These are phyloP conservation scores for Musca domestica DNA, from an alignment of 1,140 invertebrate species.

Conservation along the genomic window DNA sequence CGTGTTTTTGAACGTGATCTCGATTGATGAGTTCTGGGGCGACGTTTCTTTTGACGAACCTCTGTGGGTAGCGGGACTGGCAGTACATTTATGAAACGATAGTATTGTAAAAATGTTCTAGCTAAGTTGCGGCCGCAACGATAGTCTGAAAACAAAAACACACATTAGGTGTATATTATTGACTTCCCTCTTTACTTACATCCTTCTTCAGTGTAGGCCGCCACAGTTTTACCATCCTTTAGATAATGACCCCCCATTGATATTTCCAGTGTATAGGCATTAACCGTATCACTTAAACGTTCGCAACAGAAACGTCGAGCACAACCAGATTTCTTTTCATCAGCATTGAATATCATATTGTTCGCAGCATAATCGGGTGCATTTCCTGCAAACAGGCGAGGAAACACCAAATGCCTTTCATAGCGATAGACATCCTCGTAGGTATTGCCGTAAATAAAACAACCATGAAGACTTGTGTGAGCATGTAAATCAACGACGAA, in stretches of 20 bases:
- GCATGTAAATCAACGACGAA: conserved; percentile 94
- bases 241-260: conserved; percentile 82
- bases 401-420: conserved; percentile 83
- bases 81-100: conserved; percentile 71
- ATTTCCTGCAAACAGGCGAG: conserved; percentile 80
- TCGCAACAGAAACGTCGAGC: conserved; percentile 74
- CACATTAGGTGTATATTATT: background rate
- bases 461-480: conserved; percentile 85
- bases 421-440: conserved; percentile 86
- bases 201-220: conserved; percentile 85
- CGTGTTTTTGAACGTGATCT: conserved; percentile 55
- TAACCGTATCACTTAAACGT: conserved; percentile 69
- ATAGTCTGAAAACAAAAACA: conserved; percentile 51
- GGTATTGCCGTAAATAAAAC: conserved; percentile 94
- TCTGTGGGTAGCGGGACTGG: conserved; percentile 59
- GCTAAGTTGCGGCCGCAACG: conserved; percentile 75
- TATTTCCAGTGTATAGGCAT: conserved; percentile 82
- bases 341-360: conserved; percentile 88
- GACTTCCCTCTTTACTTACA: conserved; percentile 63
- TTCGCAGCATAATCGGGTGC: conserved; percentile 78
- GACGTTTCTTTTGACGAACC: conserved; percentile 55
- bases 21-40: conserved; percentile 54
- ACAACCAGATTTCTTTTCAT: conserved; percentile 81
- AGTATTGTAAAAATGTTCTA: conserved; percentile 76
- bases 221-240: conserved; percentile 62